Conservation (phyloP, 2,113 vertebrate species). For the Tamias sibiricus region DNA sequence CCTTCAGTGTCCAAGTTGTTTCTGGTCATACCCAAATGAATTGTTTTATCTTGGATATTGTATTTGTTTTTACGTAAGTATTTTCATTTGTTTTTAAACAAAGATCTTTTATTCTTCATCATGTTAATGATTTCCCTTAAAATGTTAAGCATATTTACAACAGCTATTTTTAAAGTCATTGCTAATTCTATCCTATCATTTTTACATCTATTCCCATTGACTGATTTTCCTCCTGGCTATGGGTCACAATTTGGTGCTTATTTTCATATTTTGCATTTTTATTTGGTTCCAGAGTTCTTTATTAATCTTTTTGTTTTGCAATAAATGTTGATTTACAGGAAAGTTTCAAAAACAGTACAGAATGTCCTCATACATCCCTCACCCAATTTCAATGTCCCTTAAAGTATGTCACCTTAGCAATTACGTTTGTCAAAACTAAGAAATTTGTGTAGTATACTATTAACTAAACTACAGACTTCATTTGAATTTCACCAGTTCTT, state of each 20-base stretch:
- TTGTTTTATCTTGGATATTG: neutral
- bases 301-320: neutral
- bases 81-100: neutral
- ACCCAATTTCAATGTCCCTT: neutral
- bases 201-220: neutral
- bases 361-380: neutral
- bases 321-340: constrained; percentile 7
- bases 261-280: neutral
- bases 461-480: neutral
- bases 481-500: neutral
- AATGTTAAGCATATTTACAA: neutral
- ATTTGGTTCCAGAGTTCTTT: neutral
- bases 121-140: neutral
- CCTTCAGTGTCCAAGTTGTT: neutral
- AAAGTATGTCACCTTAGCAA: neutral
- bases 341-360: neutral
- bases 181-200: neutral
- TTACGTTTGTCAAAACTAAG: neutral
- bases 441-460: neutral
- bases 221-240: neutral
- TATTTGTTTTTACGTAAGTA: neutral
- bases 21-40: neutral
- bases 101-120: neutral
- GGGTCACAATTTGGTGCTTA: neutral
- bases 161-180: neutral